Base-by-base conservation (phyloP, 1,140 invertebrate species). In the Gryon sp. region DNA sequence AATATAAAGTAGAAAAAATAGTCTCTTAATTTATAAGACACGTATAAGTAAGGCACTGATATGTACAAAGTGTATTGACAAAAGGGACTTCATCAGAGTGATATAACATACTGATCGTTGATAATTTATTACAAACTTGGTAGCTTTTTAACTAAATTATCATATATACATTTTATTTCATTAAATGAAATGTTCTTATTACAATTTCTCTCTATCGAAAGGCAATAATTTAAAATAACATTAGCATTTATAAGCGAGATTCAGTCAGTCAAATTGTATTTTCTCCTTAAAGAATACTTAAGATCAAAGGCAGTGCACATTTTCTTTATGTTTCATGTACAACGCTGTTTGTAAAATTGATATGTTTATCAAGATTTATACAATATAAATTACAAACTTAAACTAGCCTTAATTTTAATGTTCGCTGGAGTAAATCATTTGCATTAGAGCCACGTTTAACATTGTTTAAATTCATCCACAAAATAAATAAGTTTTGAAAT, bases 1-100 rank as follows among this genome's bases (percentile, higher is more conserved):
- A 82, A 78, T 82, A 76, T 84, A 28, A 79, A 80, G 75, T 87
- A 87, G 82, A 86, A 82, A 79, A 80, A 79, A 83, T 83, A 83
- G 66, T 81, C 50, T 83, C 34, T 65, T 77, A 74, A 12, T 40
- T 55, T 62, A 76, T 5, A 57, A 74, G 79, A 69, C 48, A 57
- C 63, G 55, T 69, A 79, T 76, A 16, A 26, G 80, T 59, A 86
- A 85, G 83, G 83, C 85, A 86, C 84, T 82, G 72, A 52, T 84
- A 84, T 86, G 70, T 86, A 84, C 83, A 85, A 43, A 28, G 34
- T 43, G 46, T 53, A 24, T 28, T 7, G 26, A 28, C 6, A 28
- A 7, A 28, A 36, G 14, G 14, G 5, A 12, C 9, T 12, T 2
- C 26, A 28, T 28, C 32, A 2, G 9, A 15, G 4, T 36, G n/a